Percentiles rank a stretch among this genome's conserved stretches.
Conservation (phyloP, 2,113 vertebrate genomes). For the Datnioides undecimradiatus region DNA sequence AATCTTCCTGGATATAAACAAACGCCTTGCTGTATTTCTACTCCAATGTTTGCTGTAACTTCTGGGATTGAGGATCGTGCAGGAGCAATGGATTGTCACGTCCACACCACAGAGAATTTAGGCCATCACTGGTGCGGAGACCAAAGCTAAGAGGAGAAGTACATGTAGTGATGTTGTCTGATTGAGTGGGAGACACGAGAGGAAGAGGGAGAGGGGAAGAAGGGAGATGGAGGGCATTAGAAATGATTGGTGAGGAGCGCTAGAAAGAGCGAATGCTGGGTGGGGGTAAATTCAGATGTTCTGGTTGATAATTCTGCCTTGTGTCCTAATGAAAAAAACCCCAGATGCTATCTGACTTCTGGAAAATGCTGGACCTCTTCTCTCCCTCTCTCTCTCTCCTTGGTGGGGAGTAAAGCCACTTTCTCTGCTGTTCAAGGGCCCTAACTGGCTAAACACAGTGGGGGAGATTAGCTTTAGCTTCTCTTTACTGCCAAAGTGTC, state of each 20-base stretch:
- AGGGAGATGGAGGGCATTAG: constrained; percentile 49
- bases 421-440: constrained; percentile 50
- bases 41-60: neutral
- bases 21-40: neutral
- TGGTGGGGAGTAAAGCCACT: constrained; percentile 34
- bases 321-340: constrained; percentile 62
- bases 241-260: constrained; percentile 59
- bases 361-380: constrained; percentile 42
- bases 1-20: neutral
- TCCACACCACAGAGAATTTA: constrained; percentile 2
- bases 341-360: constrained; percentile 61
- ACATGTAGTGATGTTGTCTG: constrained; percentile 29
- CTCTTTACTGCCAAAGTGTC: constrained; percentile 54
- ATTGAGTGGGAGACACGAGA: constrained; percentile 44
- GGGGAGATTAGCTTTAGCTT: constrained; percentile 59
- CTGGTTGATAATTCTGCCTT: constrained; percentile 67
- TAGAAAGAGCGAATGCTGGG: constrained; percentile 39
- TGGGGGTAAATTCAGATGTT: constrained; percentile 69
- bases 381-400: neutral
- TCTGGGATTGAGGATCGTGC: neutral
- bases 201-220: neutral
- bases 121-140: constrained; percentile 1
- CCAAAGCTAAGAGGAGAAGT: neutral
- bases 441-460: constrained; percentile 39
- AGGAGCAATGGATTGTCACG: neutral